Evolutionary conservation across 2,888 invertebrate genomes (phyloP), one percentile per base, ranked within the genome.

Genomic region (Rhorus exstirpatorius): DNA sequence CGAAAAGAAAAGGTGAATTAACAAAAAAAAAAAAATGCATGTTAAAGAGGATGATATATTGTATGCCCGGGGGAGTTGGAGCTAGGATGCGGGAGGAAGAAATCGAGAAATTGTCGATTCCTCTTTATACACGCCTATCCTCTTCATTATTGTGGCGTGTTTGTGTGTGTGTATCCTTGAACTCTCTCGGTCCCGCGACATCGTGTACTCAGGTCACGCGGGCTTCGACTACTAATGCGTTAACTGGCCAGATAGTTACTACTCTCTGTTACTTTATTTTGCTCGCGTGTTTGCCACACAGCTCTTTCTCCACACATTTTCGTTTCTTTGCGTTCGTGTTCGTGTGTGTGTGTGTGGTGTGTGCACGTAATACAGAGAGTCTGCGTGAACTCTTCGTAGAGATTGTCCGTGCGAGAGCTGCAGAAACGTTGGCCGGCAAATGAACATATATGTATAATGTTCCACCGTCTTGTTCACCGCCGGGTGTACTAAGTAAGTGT

Each of bases 111-210:
- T 38, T 38, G 38, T 38, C 38, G 38, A 38, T 38, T 38, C 10
- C 38, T 38, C 38, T 38, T 38, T 38, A 8, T 10, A 38, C 10
- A 38, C 38, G 10, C 8, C 24, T n/a, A 12, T 21, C 1, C 2
- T 12, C 10, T 51, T 14, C 21, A 10, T 35, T 51, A 19, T 53
- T n/a, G 46, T 46, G 17, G 41, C n/a, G 35, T 35, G 38, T 53
- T 7, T 21, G n/a, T 35, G 35, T 51, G 35, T 51, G 41, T 58
- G 68, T 81, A 82, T 74, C 84, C 85, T 86, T 86, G 85, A 85
- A 84, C 83, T 79, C 79, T 78, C 83, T 79, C 79, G 79, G 49
- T 76, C 35, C 85, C 85, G 81, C 85, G 86, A 87, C 86, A 86
- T 86, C 85, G 88, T 61, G 72, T 68, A 61, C 72, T 77, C 81